phyloP scores from a whole-genome alignment of 2,797 vertebrate species.

The Varecia variegata region DNA sequence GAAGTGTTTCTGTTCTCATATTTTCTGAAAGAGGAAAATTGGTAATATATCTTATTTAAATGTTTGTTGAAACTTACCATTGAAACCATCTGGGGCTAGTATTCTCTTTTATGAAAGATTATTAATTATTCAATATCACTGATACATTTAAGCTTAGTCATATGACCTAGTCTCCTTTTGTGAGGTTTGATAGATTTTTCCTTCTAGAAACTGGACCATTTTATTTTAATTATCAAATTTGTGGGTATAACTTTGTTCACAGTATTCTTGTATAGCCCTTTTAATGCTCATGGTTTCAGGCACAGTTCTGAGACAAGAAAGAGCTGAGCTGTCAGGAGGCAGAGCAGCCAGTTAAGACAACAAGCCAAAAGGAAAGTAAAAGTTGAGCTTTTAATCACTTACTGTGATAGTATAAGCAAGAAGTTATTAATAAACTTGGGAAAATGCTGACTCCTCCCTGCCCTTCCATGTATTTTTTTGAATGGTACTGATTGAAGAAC shows the following conservation, averaged over 20 bases:
- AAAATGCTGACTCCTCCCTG: not conserved
- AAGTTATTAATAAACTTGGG: not conserved
- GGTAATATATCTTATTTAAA: not conserved
- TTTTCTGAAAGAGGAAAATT: not conserved
- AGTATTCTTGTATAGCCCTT: not conserved
- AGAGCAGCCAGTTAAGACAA: not conserved
- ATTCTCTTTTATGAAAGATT: not conserved
- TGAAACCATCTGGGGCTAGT: not conserved
- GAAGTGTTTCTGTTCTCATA: not conserved
- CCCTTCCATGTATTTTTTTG: not conserved
- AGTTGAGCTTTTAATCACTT: not conserved
- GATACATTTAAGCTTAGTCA: not conserved
- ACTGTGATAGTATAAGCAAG: too few relatives aligned
- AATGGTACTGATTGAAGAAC: not conserved
- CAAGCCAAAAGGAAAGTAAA: not conserved
- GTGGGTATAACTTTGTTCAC: not conserved
- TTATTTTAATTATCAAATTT: not conserved
- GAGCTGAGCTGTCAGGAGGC: not conserved
- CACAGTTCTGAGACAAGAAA: not conserved
- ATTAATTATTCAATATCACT: not conserved
- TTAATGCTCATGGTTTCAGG: not conserved
- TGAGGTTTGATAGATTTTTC: not conserved
- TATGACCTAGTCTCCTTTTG: not conserved
- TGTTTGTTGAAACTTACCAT: not conserved
- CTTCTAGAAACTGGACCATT: not conserved